A percentile compares a stretch with the other conserved stretches of the same genome.
These are phyloP conservation scores for Stomatorhinus walkeri DNA, from an alignment of 2,797 vertebrate genomes.

Conservation along the genomic window DNA sequence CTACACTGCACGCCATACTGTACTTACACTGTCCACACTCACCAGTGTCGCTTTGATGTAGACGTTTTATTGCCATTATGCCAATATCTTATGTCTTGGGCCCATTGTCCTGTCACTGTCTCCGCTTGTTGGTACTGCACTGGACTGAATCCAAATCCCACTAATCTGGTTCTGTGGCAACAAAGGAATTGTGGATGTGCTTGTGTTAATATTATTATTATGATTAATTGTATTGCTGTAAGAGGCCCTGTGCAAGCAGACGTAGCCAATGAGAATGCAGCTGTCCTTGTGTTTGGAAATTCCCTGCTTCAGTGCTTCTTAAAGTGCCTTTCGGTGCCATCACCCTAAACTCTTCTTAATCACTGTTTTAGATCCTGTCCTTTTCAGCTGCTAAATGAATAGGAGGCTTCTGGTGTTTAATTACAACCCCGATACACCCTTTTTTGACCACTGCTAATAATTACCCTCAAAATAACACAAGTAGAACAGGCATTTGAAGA, in stretches of 20 bases:
- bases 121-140: background rate
- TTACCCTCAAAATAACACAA: background rate
- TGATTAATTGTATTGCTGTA: background rate
- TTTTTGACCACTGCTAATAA: slow-evolving; percentile 18
- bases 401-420: slow-evolving; percentile 7
- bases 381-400: background rate
- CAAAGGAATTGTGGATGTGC: background rate
- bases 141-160: background rate
- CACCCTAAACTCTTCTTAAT: background rate
- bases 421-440: background rate
- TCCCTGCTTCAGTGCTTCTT: background rate
- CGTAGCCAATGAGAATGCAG: background rate
- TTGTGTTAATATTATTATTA: background rate
- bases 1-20: background rate
- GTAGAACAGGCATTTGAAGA: background rate
- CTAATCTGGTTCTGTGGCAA: background rate
- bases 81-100: background rate
- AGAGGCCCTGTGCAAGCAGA: background rate
- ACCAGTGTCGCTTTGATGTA: background rate
- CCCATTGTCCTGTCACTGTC: background rate
- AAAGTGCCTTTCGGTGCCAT: background rate
- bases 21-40: background rate
- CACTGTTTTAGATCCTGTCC: background rate
- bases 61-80: background rate
- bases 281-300: background rate